phyloP scores from a whole-genome alignment of 1,140 invertebrate genomes.

The Rhopalosiphum maidis region DNA sequence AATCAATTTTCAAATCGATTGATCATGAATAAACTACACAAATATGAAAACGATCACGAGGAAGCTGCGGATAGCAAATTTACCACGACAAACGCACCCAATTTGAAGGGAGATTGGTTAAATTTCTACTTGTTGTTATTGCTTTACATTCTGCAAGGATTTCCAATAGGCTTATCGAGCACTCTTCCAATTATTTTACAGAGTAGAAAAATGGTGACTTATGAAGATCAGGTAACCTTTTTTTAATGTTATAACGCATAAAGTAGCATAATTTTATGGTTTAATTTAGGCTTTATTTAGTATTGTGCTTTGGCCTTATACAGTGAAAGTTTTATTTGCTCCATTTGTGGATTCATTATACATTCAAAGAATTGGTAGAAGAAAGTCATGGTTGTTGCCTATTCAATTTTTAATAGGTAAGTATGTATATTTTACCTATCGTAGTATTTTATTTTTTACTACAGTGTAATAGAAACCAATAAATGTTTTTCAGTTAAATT shows the following conservation, averaged over 20 bases:
- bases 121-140: not conserved
- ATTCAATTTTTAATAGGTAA: not conserved
- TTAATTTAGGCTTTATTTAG: slow-evolving; percentile 88
- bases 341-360: slow-evolving; percentile 95
- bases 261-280: not conserved
- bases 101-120: not conserved
- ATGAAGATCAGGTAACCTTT: not conserved
- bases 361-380: slow-evolving; percentile 79
- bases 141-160: not conserved
- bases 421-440: slow-evolving; percentile 63
- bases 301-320: slow-evolving; percentile 98
- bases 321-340: slow-evolving; percentile 96
- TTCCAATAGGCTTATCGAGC: not conserved
- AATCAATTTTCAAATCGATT: not conserved
- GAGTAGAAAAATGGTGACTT: not conserved
- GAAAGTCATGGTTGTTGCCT: slow-evolving; percentile 75
- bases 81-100: not conserved
- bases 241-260: no score
- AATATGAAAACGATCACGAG: not conserved
- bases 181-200: not conserved
- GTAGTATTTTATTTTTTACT: not conserved
- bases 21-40: not conserved
- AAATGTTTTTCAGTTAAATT: not conserved
- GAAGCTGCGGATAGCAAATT: not conserved
- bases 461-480: not conserved